Percentiles rank a stretch among this genome's conserved stretches.
Conservation (phyloP, 2,888 invertebrate genomes). For the Ormia ochracea region DNA sequence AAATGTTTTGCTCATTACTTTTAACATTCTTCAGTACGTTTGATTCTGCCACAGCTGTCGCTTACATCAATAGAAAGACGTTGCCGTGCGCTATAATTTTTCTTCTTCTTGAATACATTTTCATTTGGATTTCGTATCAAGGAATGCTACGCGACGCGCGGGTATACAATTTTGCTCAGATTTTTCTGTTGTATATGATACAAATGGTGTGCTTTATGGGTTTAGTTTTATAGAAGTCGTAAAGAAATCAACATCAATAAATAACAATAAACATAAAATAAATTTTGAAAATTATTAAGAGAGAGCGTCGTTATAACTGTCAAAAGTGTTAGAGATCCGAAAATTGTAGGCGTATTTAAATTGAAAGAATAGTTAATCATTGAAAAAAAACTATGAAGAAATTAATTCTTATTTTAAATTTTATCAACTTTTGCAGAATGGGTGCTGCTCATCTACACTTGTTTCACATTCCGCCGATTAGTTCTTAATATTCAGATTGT, state of each 20-base stretch:
- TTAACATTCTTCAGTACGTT: constrained; percentile 43
- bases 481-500: neutral
- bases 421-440: constrained; percentile 26
- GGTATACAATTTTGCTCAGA: constrained; percentile 73
- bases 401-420: neutral
- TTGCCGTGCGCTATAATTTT: constrained; percentile 44
- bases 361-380: neutral
- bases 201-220: constrained; percentile 78
- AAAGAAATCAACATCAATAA: constrained; percentile 78
- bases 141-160: constrained; percentile 57
- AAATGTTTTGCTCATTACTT: constrained; percentile 48
- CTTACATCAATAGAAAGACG: constrained; percentile 34
- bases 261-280: constrained; percentile 41
- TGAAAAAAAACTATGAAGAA: neutral
- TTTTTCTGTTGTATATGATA: constrained; percentile 77
- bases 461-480: constrained; percentile 37
- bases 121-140: constrained; percentile 53
- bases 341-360: neutral
- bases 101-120: constrained; percentile 53
- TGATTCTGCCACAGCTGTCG: constrained; percentile 50
- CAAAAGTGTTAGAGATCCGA: neutral
- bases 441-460: constrained; percentile 33
- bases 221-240: constrained; percentile 79
- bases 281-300: constrained; percentile 41
- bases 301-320: neutral